A percentile compares a stretch with the other conserved stretches of the same genome.
Evolutionary conservation across 2,888 invertebrate species (phyloP).

Genomic region (Spilosoma lubricipeda): DNA sequence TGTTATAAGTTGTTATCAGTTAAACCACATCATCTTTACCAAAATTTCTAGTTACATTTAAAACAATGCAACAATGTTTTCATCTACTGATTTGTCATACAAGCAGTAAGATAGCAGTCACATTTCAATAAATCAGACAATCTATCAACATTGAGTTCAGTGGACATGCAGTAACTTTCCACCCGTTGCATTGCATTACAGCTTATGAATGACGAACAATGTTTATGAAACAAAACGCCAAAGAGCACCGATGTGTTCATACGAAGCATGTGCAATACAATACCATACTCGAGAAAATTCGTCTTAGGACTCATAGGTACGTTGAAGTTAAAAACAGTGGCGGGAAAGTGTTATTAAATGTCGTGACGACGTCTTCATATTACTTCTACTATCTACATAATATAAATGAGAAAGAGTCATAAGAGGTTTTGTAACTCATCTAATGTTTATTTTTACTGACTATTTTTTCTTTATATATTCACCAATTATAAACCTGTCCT

Average conservation of each 20-base stretch:
- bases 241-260: constrained; percentile 48
- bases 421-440: background rate
- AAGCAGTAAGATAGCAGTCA: constrained; percentile 20
- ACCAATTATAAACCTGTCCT: background rate
- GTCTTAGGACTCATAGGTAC: background rate
- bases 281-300: constrained; percentile 60
- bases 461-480: background rate
- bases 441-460: background rate
- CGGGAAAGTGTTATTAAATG: background rate
- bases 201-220: constrained; percentile 60
- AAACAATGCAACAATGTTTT: background rate
- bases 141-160: constrained; percentile 33
- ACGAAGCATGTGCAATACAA: constrained; percentile 49
- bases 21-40: background rate
- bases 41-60: background rate
- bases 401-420: background rate
- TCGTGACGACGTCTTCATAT: background rate
- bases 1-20: background rate
- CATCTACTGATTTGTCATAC: constrained; percentile 12
- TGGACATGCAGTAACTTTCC: constrained; percentile 64
- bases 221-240: constrained; percentile 77
- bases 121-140: constrained; percentile 34
- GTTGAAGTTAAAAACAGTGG: background rate
- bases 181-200: constrained; percentile 40
- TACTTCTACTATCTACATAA: background rate